Evolutionary conservation across 2,797 vertebrate genomes (phyloP).

Genomic region (Ctenopoma kingsleyae): DNA sequence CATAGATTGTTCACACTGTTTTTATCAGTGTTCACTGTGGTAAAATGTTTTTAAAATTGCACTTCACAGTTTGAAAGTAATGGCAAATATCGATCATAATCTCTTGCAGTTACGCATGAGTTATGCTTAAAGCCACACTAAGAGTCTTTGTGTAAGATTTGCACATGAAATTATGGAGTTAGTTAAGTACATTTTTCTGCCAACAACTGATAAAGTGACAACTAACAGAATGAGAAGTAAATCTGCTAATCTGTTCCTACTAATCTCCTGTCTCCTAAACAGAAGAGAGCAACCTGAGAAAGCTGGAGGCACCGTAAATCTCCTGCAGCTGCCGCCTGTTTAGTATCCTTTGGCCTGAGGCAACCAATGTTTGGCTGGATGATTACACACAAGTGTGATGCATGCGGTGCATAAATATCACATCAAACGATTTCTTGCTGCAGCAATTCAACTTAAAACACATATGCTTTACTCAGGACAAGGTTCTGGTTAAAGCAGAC

Average conservation of each 20-base stretch:
- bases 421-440: not conserved
- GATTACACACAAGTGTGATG: not conserved
- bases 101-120: not conserved
- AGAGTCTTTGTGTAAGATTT: not conserved
- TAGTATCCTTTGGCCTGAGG: not conserved
- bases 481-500: not conserved
- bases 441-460: not conserved
- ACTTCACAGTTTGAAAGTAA: conserved; percentile 24
- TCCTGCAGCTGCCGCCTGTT: conserved; percentile 2
- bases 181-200: not conserved
- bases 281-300: not conserved
- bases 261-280: not conserved
- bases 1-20: conserved; percentile 2
- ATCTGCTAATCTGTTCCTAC: not conserved
- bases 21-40: conserved; percentile 16
- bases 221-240: not conserved
- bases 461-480: not conserved
- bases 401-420: not conserved
- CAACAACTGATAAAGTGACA: not conserved
- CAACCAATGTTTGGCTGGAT: not conserved
- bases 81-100: not conserved
- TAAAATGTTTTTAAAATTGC: conserved; percentile 9
- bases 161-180: not conserved
- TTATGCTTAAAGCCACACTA: not conserved
- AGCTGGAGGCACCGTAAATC: not conserved